Evolutionary conservation across 2,113 vertebrate species (phyloP), one percentile per base, ranked within the genome.

Genomic region (Crotophaga sulcirostris): DNA sequence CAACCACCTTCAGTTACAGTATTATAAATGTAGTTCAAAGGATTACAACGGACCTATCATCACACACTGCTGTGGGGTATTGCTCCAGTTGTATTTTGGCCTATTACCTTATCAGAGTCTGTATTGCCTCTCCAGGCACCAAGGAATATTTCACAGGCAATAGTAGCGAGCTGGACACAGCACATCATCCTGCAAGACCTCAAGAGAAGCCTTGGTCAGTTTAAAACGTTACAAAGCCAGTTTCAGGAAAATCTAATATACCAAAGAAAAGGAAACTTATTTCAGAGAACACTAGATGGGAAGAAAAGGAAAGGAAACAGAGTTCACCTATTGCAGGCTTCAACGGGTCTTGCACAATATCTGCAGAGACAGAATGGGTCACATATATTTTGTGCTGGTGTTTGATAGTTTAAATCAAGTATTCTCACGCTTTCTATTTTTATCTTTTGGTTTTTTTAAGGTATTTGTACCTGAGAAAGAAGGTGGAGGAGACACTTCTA

Each of bases 221-320:
- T 89, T 42, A 70, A 81, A 67, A 89, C 38, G 49, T 52, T 76
- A 59, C 62, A 87, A 58, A 79, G 17, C 16, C n/a, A 56, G 25
- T 24, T 69, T 85, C 29, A 64, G 67, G 26, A 24, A 83, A 90
- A 84, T 78, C 33, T 77, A 92, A 84, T 86, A 92, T 73, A 90
- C 8, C 36, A 69, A 76, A 68, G 51, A 42, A 88, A 75, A 91
- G 18, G 18, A 87, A 93, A 85, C 12, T 20, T 81, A 49, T 77
- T 94, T 86, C 59, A 90, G 51, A 80, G 63, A 45, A n/a, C 19
- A 16, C 31, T 58, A 31, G 78, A 68, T 82, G 6, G 18, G 17
- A 93, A 55, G 67, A 67, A 80, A 67, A 77, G 23, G n/a, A 69
- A 63, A 66, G 20, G 40, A 92, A 92, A 59, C 31, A 38, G 56